Base-by-base conservation (phyloP, 2,113 vertebrate genomes). In the Mesoclemmys tuberculata region DNA sequence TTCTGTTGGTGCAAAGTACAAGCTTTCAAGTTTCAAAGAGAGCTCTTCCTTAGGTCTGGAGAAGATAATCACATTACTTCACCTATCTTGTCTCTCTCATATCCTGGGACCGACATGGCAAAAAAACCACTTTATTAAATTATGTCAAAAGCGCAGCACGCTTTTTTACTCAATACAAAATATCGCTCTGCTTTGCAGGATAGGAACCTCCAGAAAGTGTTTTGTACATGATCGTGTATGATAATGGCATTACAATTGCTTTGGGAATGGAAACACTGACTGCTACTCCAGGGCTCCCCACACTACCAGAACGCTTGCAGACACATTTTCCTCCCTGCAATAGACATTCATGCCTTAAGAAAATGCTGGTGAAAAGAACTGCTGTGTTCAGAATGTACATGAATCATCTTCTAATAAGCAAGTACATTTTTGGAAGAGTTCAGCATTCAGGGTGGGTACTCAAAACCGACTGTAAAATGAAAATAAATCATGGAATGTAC, bases 71-170 rank as follows among this genome's bases (percentile, higher is more conserved):
- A 71, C 64, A 71, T 71, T 71, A 38, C 64, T 19, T 38, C n/a
- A 38, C n/a, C 64, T 38, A 38, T 19, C n/a, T 68, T 38, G 16
- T 71, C 19, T 68, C 35, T 71, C n/a, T 71, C 64, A 38, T 71
- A 71, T 22, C n/a, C 64, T 71, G n/a, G n/a, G 18, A 38, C 19
- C n/a, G 21, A 71, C 18, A 38, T 1, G 9, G n/a, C n/a, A 38
- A 38, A 35, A n/a, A 68, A 8, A 5, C 19, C 31, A 68, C 64
- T 68, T 68, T n/a, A n/a, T 12, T 96, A 92, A 85, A 93, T 91
- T 90, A 90, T 96, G 91, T 90, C 96, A 92, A 93, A 96, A 97
- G 96, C 91, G 94, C 94, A 95, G 91, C 80, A 93, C 93, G 89
- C 93, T 90, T 91, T 96, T 93, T 96, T 96, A 93, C 90, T 97